Percentiles rank a stretch among this genome's conserved stretches.
phyloP scores from a whole-genome alignment of 2,113 vertebrate genomes.

The Capreolus pygargus region DNA sequence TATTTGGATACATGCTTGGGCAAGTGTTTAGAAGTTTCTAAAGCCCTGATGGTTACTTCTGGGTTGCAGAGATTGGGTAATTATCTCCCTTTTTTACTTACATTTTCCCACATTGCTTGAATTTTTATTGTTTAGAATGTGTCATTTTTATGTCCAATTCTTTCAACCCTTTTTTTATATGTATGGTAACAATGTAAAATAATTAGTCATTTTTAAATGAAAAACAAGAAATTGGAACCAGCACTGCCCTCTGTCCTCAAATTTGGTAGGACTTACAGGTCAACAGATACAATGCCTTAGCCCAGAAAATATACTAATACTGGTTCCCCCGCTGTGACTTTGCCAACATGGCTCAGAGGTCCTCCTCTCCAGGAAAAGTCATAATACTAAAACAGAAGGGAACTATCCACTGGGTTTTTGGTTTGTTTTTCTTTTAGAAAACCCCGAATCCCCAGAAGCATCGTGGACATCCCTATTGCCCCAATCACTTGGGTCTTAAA shows the following conservation, averaged over 20 bases:
- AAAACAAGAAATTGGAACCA: background rate
- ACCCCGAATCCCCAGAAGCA: background rate
- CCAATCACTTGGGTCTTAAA: background rate
- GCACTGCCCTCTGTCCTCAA: background rate
- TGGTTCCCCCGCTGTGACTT: background rate
- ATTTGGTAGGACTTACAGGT: background rate
- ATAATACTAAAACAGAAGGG: background rate
- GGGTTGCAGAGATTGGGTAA: background rate
- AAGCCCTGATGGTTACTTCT: background rate
- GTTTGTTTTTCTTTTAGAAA: background rate
- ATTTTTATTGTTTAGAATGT: background rate
- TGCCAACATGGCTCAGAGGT: background rate
- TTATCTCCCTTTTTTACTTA: background rate
- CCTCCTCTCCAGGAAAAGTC: background rate
- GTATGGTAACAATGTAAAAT: background rate
- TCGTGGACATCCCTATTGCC: rapidly evolving
- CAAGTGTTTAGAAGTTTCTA: background rate
- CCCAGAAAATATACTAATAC: background rate
- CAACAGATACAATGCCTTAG: background rate
- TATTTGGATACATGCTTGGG: background rate
- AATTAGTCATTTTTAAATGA: background rate
- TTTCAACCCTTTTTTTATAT: background rate
- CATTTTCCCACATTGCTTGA: background rate
- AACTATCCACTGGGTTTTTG: background rate
- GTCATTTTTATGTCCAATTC: background rate